phyloP scores from a whole-genome alignment of 2,113 vertebrate genomes.

The Amazona vittata region DNA sequence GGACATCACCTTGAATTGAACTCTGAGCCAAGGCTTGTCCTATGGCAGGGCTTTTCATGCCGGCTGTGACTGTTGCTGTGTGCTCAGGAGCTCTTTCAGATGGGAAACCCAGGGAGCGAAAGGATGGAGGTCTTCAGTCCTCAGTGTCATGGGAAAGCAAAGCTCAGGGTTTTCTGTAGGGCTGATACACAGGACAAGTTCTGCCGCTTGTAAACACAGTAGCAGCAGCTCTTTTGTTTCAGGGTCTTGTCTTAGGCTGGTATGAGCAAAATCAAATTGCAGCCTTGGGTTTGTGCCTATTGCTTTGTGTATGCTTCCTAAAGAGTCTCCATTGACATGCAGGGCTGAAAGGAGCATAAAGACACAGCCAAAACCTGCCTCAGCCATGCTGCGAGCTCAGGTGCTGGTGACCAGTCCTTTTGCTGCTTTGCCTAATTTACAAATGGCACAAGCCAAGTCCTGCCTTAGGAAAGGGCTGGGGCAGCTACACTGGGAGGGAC shows the following conservation, averaged over 20 bases:
- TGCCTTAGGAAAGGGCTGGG: no score
- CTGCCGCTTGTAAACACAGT: not conserved
- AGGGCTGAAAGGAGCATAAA: not conserved
- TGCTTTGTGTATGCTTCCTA: not conserved
- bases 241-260: not conserved
- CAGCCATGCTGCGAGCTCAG: not conserved
- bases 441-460: no score
- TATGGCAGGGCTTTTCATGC: not conserved
- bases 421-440: not conserved
- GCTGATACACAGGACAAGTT: not conserved
- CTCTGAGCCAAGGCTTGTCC: not conserved
- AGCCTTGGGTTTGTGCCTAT: not conserved
- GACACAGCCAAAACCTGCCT: not conserved
- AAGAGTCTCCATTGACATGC: no score
- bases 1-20: constrained; percentile 3
- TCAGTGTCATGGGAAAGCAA: not conserved
- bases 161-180: not conserved
- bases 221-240: not conserved
- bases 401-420: not conserved
- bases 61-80: not conserved
- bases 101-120: not conserved
- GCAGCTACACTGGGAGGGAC: no score
- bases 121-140: not conserved
- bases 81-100: not conserved
- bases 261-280: not conserved